These are phyloP conservation scores for Cyclura pinguis DNA, from an alignment of 2,797 vertebrate genomes.

Conservation along the genomic window DNA sequence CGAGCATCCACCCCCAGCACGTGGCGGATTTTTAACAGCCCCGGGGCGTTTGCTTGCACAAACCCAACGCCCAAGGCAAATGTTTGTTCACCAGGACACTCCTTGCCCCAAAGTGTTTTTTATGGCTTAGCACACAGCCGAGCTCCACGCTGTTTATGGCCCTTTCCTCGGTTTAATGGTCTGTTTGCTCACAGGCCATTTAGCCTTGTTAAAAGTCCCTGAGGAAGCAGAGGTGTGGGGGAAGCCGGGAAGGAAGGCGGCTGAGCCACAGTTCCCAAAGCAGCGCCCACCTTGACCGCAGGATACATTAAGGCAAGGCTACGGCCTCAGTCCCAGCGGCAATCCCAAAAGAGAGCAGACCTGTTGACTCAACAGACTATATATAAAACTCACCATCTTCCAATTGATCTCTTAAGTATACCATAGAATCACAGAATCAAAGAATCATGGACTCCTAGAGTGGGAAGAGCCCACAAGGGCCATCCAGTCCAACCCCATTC, in stretches of 20 bases:
- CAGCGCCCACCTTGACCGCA: not conserved
- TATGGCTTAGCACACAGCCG: not conserved
- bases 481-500: too few species aligned
- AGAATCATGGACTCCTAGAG: too few species aligned
- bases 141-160: not conserved
- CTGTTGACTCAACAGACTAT: too few species aligned
- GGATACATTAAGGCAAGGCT: not conserved
- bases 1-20: fast-evolving
- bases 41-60: fast-evolving
- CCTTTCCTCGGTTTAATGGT: not conserved
- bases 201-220: not conserved
- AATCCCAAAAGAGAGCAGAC: too few species aligned
- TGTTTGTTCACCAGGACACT: not conserved
- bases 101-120: not conserved
- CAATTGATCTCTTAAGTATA: too few species aligned
- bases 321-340: too few species aligned
- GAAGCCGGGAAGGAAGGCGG: too few species aligned
- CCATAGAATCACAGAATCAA: too few species aligned
- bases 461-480: too few species aligned
- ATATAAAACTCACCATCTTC: too few species aligned
- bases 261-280: not conserved
- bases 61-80: not conserved
- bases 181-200: conserved; percentile 3
- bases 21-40: not conserved
- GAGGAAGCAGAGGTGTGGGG: not conserved